Evolutionary conservation across 2,888 invertebrate species (phyloP), one percentile per base, ranked within the genome.

Genomic region (Heteromyza rotundicornis): DNA sequence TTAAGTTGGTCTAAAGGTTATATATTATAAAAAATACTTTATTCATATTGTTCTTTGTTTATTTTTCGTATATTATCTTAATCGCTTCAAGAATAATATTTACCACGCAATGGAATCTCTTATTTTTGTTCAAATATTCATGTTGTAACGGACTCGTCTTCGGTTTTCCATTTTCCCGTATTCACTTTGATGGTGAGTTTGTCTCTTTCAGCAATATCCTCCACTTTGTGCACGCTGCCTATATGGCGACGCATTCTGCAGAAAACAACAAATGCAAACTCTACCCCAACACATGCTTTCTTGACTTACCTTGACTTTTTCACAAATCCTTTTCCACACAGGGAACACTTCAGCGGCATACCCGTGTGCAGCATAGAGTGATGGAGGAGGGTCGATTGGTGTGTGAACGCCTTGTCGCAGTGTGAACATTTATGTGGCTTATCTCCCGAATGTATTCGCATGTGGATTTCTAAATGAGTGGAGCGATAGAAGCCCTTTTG

Each of bases 381-480:
- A 23, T 59, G 56, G 36, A 54, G 59, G 16, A 65, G 35, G n/a
- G 61, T 65, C 0, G 61, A 61, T 53, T 57, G n/a, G 57, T 61
- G 27, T 17, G 59, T 57, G 47, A 65, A 65, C 1, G 65, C 58
- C 44, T 66, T 70, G 2, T 70, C 68, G 49, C 71, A 71, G 3
- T 65, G 59, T 27, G 27, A 5, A 53, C 71, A 71, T 20, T 67
- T 62, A 32, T 67, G 70, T 1, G 71, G 71, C 16, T 63, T 66
- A 49, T 71, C 67, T 7, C 71, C 71, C 0, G 71, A 70, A 51
- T 71, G 71, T 14, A 64, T 69, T 35, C 71, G 68, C 57, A 70
- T 17, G n/a, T 71, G 71, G 17, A 71, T 64, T 14, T 60, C 61
- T 58, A 71, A 63, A 60, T 71, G 70, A 0, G 63, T 65, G 40